Evolutionary conservation across 2,888 invertebrate species (phyloP).

Genomic region (Zygothrica quintamaculata): DNA sequence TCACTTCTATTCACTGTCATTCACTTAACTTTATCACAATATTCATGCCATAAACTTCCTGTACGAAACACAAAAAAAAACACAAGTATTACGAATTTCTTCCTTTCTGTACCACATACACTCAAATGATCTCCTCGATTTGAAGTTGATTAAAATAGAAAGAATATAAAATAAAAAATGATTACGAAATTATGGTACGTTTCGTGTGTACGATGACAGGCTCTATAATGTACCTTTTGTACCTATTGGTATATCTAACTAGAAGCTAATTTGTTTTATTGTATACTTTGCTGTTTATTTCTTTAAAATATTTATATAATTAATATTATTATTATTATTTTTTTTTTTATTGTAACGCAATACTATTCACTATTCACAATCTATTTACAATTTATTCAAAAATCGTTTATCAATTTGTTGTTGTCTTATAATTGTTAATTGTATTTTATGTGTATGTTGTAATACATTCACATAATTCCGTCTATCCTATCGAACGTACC

Average conservation of each 20-base stretch:
- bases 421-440: slow-evolving; percentile 11
- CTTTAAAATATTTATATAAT: slow-evolving; percentile 26
- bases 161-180: slow-evolving; percentile 14
- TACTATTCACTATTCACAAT: neutral
- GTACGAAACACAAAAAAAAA: neutral
- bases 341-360: slow-evolving; percentile 1
- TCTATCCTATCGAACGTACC: slow-evolving; percentile 29
- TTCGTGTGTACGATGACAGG: slow-evolving; percentile 38
- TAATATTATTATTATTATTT: slow-evolving; percentile 12
- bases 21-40: neutral
- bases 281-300: no score
- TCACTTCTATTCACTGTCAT: no score
- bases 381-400: neutral
- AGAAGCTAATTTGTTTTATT: no score
- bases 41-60: slow-evolving; percentile 1
- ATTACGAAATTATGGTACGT: slow-evolving; percentile 1
- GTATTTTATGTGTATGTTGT: slow-evolving; percentile 28
- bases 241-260: slow-evolving; percentile 41
- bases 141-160: slow-evolving; percentile 53
- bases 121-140: slow-evolving; percentile 64
- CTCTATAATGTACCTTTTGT: slow-evolving; percentile 54
- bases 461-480: slow-evolving; percentile 28
- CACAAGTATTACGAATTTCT: slow-evolving; percentile 64
- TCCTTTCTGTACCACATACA: slow-evolving; percentile 33
- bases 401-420: no score